A percentile compares a stretch with the other conserved stretches of the same genome.
These are phyloP conservation scores for Halocaridina rubra DNA, from an alignment of 2,888 invertebrate species.

Conservation along the genomic window DNA sequence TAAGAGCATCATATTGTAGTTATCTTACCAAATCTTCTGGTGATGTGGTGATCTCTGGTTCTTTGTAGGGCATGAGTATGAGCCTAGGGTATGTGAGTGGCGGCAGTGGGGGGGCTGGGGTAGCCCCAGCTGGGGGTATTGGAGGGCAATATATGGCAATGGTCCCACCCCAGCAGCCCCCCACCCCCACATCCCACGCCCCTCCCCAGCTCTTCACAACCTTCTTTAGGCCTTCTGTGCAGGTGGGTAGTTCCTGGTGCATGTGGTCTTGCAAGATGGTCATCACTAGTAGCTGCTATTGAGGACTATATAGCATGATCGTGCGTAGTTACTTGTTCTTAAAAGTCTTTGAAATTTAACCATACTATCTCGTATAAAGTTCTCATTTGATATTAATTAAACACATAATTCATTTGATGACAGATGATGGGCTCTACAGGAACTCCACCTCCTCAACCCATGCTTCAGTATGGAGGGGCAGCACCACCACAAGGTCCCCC, in stretches of 20 bases:
- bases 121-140: slow-evolving; percentile 43
- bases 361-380: too few species aligned
- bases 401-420: too few species aligned
- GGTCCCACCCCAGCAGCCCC: slow-evolving; percentile 61
- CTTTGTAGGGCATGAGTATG: slow-evolving; percentile 60
- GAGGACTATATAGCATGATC: slow-evolving; percentile 29
- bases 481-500: slow-evolving; percentile 51
- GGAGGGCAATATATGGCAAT: slow-evolving; percentile 60
- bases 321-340: slow-evolving; percentile 23
- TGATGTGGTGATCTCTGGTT: slow-evolving; percentile 57
- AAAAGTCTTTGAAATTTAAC: neutral
- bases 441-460: slow-evolving; percentile 56
- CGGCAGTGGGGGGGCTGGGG: slow-evolving; percentile 56
- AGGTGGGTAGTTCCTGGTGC: slow-evolving; percentile 52
- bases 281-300: slow-evolving; percentile 19
- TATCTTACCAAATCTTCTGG: slow-evolving; percentile 40
- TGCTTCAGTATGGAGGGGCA: slow-evolving; percentile 48
- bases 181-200: slow-evolving; percentile 62
- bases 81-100: slow-evolving; percentile 60
- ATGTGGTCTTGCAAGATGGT: slow-evolving; percentile 19
- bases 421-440: slow-evolving; percentile 61
- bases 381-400: too few species aligned
- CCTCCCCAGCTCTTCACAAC: slow-evolving; percentile 62
- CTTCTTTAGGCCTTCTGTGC: slow-evolving; percentile 62
- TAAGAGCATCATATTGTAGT: slow-evolving; percentile 18